Base-by-base conservation (phyloP, 2,113 vertebrate genomes). In the Chlamydotis undulata region DNA sequence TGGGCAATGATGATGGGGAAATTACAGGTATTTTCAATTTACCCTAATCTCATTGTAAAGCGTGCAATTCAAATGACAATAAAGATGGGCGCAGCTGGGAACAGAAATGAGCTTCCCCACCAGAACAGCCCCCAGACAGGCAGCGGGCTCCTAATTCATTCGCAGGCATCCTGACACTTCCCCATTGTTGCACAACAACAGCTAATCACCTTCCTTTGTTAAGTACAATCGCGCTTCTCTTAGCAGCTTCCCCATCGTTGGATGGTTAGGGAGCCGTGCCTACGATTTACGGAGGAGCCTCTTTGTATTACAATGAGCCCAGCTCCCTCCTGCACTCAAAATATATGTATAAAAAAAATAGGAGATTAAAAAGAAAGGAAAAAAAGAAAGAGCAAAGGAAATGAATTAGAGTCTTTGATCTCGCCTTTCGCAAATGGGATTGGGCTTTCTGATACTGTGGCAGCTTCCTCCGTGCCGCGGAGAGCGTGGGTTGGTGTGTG, bases 21-120 rank as follows among this genome's bases (percentile, higher is more conserved):
- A 92, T 92, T 93, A 95, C 73, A 85, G 95, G 94, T 93, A 95
- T 96, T 94, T 97, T 94, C 95, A 88, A 79, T 95, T 82, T 84
- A 67, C 77, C 87, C 96, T 91, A 89, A 60, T 95, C 95, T 96
- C 61, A 14, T 89, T 90, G 95, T 92, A 83, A 86, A 97, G 96
- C 84, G 95, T 26, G 17, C 93, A 93, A 94, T 92, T 97, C 92
- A 93, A 96, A 92, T 73, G 89, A 91, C 90, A 93, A 92, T 92
- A 92, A 96, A 96, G 96, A 93, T 50, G 78, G 45, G 50, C 12
- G 19, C 80, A 71, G 79, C 74, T 83, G 92, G 93, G 90, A 96
- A 94, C 77, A 90, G 76, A 96, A 91, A 83, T 56, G 87, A 96
- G 94, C 65, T 91, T 60, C 50, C 49, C 67, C 52, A 74, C 45